A percentile compares a stretch with the other conserved stretches of the same genome.
Evolutionary conservation across 1,140 invertebrate species (phyloP).

Genomic region (Bombus impatiens): DNA sequence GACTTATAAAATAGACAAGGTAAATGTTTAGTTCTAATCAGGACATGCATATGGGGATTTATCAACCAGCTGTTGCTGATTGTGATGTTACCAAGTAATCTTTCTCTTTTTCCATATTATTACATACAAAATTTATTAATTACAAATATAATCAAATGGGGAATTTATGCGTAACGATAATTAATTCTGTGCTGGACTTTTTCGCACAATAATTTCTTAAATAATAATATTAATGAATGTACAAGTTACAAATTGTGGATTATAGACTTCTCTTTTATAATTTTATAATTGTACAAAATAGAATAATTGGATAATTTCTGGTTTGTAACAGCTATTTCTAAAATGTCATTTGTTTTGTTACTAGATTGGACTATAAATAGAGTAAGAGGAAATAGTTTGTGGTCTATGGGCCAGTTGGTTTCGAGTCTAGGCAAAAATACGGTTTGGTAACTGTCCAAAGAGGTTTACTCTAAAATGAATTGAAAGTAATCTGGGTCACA

Average conservation of each 20-base stretch:
- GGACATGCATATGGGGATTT: not conserved
- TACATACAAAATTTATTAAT: too few relatives aligned
- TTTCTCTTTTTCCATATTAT: not conserved
- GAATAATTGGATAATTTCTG: too few relatives aligned
- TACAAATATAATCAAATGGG: too few relatives aligned
- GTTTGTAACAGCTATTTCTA: too few relatives aligned
- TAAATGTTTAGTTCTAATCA: not conserved
- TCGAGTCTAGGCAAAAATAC: constrained; percentile 5
- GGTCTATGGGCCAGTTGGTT: constrained; percentile 66
- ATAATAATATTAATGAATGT: too few relatives aligned
- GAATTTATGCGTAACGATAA: too few relatives aligned
- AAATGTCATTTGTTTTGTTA: too few relatives aligned
- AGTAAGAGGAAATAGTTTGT: constrained; percentile 65
- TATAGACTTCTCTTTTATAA: too few relatives aligned
- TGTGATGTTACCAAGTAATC: not conserved
- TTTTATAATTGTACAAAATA: too few relatives aligned
- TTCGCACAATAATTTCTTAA: too few relatives aligned
- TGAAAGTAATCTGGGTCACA: constrained; percentile 7
- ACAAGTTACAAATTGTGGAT: too few relatives aligned
- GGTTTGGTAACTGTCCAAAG: constrained; percentile 57
- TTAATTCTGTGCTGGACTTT: too few relatives aligned
- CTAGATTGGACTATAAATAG: constrained; percentile 68
- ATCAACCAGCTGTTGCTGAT: not conserved
- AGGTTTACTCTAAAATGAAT: constrained; percentile 23
- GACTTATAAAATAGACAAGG: not conserved